A percentile compares a stretch with the other conserved stretches of the same genome.
Evolutionary conservation across 2,113 vertebrate genomes (phyloP).

Genomic region (Ginglymostoma cirratum): DNA sequence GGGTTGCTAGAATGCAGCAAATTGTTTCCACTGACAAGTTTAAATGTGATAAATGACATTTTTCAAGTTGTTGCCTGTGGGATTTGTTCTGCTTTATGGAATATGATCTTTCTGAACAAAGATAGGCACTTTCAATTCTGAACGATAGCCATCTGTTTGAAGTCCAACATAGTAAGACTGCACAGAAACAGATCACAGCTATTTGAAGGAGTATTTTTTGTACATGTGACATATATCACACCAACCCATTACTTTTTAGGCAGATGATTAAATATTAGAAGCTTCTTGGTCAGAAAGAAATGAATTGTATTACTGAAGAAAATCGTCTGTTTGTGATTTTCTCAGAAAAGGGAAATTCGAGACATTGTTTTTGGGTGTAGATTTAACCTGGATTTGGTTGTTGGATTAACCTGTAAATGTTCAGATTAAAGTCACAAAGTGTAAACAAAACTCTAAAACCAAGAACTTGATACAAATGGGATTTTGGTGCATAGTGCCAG

Average conservation of each 20-base stretch:
- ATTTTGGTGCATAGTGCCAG: neutral
- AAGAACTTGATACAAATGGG: neutral
- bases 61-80: neutral
- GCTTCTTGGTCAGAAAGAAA: neutral
- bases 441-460: neutral
- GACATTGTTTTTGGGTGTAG: neutral
- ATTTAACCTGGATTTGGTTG: neutral
- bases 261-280: neutral
- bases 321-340: neutral
- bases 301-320: neutral
- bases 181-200: neutral
- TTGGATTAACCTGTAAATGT: neutral
- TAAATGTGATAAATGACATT: constrained; percentile 30
- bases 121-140: neutral
- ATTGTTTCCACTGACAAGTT: constrained; percentile 18
- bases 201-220: neutral
- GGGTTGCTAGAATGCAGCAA: neutral
- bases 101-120: constrained; percentile 13
- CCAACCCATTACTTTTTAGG: neutral
- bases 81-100: constrained; percentile 8
- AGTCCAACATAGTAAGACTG: neutral
- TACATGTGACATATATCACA: neutral
- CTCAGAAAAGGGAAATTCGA: neutral
- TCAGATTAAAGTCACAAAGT: neutral
- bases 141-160: neutral